Base-by-base conservation (phyloP, 2,888 invertebrate genomes). In the Kryphioiulus occultus region DNA sequence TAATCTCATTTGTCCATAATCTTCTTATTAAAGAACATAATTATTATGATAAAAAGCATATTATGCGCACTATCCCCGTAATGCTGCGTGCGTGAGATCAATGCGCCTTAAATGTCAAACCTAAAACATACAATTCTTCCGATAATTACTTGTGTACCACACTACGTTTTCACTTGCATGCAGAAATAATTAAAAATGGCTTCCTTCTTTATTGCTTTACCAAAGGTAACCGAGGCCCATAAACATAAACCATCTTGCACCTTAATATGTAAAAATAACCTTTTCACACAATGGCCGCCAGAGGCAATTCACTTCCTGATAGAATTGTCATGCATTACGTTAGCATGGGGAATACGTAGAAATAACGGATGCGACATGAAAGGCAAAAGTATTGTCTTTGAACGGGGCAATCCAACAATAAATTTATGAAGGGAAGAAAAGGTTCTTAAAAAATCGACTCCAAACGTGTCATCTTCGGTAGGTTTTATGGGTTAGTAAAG, bases 41-140 rank as follows among this genome's bases (percentile, higher is more conserved):
- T 85, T 85, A 85, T 85, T 85, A 42, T 85, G 42, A 85, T 85
- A 44, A 44, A 84, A 84, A 85, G 39, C 35, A 85, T 39, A 42
- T 85, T 78, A 78, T 15, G 78, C 30, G 78, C 78, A 78, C 78
- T 78, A 78, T 78, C 78, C 78, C 30, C 78, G 78, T 30, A 78
- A 78, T 30, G 30, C 30, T 78, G 78, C 30, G 30, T 17, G 78
- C 78, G 78, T 78, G 78, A 30, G 78, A 78, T 78, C 78, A 78
- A 30, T 78, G 78, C 78, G 78, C 78, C 78, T 78, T 78, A 78
- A 78, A 78, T 78, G 78, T 30, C 78, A 78, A 68, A 78, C 30
- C 78, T 32, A 32, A 35, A 78, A 78, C 78, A 78, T 30, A 32
- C 78, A 30, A 12, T 30, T 15, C 78, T 78, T 78, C 78, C 78